A percentile compares a stretch with the other conserved stretches of the same genome.
These are phyloP conservation scores for human DNA, from an alignment of 2,113 vertebrate genomes.

Conservation along the genomic window GRCh38 chr2:134092501-134093000, in stretches of 20 bases:
- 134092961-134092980: neutral
- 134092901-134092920: neutral
- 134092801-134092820: neutral
- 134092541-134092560: neutral
- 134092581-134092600: neutral
- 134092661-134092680: neutral
- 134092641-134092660: neutral
- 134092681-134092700: neutral
- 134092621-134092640: neutral
- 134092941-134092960: neutral
- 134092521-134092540: neutral
- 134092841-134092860: neutral
- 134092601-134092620: neutral
- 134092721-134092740: neutral
- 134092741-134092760: neutral
- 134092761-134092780: neutral
- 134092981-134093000: neutral
- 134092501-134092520: neutral
- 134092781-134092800: neutral
- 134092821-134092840: neutral
- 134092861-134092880: neutral
- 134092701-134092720: neutral
- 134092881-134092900: neutral
- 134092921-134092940: neutral
- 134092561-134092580: neutral